Base-by-base conservation (phyloP, 30 jellyfish, hydroid and myxozoan species). In the Clytia hemisphaerica region DNA sequence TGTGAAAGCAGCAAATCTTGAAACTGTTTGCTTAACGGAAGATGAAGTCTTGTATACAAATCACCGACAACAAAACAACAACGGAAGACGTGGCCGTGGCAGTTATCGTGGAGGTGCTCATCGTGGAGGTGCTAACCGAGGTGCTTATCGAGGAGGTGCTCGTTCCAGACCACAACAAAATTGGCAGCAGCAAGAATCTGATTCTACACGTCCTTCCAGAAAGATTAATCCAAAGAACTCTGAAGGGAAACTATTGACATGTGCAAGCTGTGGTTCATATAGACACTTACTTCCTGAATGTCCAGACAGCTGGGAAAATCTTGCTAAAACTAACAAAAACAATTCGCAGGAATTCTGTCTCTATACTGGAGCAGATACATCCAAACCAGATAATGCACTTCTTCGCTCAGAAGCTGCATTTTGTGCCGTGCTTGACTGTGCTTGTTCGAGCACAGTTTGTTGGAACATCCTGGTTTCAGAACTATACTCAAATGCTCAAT, bases 391-490 rank as follows among this genome's bases (percentile, higher is more conserved):
- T 3, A 42, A 34, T 30, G 12, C 27, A 28, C 80, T 33, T 15
- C 70, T 73, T 18, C 69, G 82, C 10, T 33, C 35, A 3, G 81
- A 58, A 57, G 80, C 70, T 25, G 12, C 30, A 18, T 26, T 15
- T 29, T 58, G 69, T 54, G n/a, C n/a, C n/a, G 79, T 73, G 21
- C 28, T 51, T 12, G 66, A 51, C 28, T 51, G 66, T 1, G 66
- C 66, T 10, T 51, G 66, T 22, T 19, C 82, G 7, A 19, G 66
- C 54, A 54, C 73, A 24, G 80, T 60, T 14, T 31, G 82, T 73
- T n/a, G 85, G 85, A 19, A 49, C 33, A 37, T 26, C 25, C 42
- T 73, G 85, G 85, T 30, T 73, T 22, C 29, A 58, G 2, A 25
- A 45, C 61, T 73, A 57, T 37, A 72, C 59, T 4, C 30, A 73